These are phyloP conservation scores for Gallirallus australis DNA, from an alignment of 2,797 vertebrate genomes.

Conservation along the genomic window DNA sequence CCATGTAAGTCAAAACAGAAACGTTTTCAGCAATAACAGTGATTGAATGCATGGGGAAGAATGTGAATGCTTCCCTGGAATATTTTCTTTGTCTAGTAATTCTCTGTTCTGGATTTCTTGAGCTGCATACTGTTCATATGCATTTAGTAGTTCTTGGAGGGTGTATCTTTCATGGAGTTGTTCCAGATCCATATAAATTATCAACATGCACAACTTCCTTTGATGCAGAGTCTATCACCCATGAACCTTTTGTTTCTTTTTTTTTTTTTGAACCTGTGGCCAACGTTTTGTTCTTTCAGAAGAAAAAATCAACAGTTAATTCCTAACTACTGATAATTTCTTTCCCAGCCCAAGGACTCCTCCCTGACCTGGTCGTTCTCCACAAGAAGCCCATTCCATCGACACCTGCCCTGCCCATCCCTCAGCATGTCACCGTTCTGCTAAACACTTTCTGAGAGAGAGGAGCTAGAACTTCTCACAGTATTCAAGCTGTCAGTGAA, in stretches of 20 bases:
- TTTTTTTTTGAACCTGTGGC: not conserved
- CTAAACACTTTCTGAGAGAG: not conserved
- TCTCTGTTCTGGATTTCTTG: not conserved
- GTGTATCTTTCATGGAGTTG: not conserved
- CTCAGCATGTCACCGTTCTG: not conserved
- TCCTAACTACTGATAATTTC: not conserved
- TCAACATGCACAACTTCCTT: not conserved
- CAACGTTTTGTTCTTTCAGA: not conserved
- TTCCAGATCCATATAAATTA: not conserved
- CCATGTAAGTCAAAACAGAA: not conserved
- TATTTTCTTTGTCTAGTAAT: not conserved
- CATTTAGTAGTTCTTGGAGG: not conserved
- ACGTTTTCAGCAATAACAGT: not conserved
- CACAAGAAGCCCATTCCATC: not conserved
- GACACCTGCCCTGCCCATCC: not conserved
- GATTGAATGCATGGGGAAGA: not conserved
- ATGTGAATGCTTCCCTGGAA: fast-evolving
- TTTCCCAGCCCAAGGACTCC: not conserved
- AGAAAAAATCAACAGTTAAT: not conserved
- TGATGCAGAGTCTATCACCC: not conserved
- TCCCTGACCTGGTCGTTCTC: not conserved
- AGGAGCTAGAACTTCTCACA: not conserved
- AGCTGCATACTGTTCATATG: not conserved
- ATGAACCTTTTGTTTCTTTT: not conserved
- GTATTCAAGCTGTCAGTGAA: not conserved